Conservation (phyloP, 2,113 vertebrate species). For the Aptenodytes forsteri region DNA sequence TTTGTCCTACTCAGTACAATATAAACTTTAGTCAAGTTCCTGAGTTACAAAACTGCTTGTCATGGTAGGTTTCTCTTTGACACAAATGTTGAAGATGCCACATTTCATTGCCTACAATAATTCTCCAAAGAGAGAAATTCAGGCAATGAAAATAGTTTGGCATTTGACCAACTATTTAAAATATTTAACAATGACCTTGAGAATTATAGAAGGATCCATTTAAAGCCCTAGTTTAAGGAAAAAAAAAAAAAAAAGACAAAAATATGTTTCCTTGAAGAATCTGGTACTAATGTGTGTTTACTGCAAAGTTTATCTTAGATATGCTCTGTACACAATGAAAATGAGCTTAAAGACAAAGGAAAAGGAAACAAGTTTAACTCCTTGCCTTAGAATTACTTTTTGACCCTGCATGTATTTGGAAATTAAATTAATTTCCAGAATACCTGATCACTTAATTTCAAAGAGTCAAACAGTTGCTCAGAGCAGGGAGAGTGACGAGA, state of each 20-base stretch:
- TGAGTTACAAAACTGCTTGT: neutral
- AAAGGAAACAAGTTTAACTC: constrained; percentile 18
- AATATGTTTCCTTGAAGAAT: constrained; percentile 1
- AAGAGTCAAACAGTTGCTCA: neutral
- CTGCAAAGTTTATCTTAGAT: neutral
- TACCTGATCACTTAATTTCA: neutral
- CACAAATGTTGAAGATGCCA: neutral
- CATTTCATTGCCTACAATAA: constrained; percentile 26
- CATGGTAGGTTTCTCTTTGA: neutral
- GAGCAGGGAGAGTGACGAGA: neutral
- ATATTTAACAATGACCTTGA: constrained; percentile 56
- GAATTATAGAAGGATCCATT: neutral
- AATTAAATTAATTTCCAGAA: neutral
- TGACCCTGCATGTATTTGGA: neutral
- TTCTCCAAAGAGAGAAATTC: constrained; percentile 8
- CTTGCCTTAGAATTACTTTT: neutral
- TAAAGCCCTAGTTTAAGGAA: neutral
- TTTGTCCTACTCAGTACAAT: neutral
- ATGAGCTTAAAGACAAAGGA: neutral
- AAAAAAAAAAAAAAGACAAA: neutral
- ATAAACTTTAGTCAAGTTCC: neutral
- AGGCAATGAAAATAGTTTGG: constrained; percentile 47
- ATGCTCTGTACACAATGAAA: neutral
- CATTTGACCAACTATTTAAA: constrained; percentile 56
- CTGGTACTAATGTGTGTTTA: neutral